Evolutionary conservation across 2,888 invertebrate species (phyloP).

Genomic region (Tupiocoris notatus): DNA sequence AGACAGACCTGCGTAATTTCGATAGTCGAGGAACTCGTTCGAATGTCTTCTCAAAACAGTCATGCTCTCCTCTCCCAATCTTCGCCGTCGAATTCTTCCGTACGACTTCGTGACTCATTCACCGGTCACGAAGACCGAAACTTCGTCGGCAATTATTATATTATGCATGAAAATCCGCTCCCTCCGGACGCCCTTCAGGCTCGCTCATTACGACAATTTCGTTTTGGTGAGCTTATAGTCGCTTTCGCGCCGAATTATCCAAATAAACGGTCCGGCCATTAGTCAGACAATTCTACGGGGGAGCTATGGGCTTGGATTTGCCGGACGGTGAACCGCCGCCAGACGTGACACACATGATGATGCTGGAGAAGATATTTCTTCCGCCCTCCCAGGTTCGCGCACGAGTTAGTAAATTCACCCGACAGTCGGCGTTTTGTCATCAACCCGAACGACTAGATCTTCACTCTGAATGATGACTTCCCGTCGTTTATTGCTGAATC

Average conservation of each 20-base stretch:
- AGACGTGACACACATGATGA: constrained; percentile 23
- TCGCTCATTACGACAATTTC: constrained; percentile 27
- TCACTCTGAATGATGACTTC: neutral
- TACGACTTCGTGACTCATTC: constrained; percentile 26
- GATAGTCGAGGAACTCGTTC: too few species aligned
- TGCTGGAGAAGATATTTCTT: neutral
- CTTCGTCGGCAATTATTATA: constrained; percentile 21
- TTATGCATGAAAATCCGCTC: constrained; percentile 19
- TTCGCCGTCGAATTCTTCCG: neutral
- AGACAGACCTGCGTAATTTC: too few species aligned
- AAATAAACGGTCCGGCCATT: neutral
- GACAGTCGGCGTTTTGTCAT: constrained; percentile 17
- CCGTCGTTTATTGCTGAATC: neutral
- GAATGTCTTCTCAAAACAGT: too few species aligned
- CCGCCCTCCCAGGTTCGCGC: neutral
- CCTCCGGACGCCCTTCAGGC: neutral
- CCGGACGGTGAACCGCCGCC: neutral
- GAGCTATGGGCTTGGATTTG: constrained; percentile 2
- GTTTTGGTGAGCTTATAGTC: neutral
- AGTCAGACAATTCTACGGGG: neutral
- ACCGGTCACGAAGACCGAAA: constrained; percentile 23
- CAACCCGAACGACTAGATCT: neutral
- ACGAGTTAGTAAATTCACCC: constrained; percentile 20
- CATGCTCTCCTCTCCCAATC: too few species aligned
- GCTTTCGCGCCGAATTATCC: neutral